Evolutionary conservation across 2,113 vertebrate genomes (phyloP), one percentile per base, ranked within the genome.

Genomic region (Pygoscelis antarcticus): DNA sequence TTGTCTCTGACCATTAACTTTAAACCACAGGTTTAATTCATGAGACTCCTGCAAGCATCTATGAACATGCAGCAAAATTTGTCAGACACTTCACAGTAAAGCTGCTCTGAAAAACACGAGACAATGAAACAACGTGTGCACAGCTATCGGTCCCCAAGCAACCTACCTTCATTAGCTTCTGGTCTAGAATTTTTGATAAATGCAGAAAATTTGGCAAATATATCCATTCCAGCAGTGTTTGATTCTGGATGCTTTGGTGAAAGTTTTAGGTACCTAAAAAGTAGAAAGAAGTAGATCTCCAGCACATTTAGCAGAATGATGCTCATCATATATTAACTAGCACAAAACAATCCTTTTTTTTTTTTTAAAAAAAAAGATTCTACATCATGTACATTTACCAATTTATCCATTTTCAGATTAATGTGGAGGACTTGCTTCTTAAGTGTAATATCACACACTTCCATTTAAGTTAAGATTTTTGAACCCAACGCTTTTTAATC

Each of bases 141-240:
- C n/a, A 40, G 32, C 82, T 22, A 2, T 12, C 2, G 9, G 7
- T 10, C 51, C 70, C 61, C n/a, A 42, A 2, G 32, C 7, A 16
- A 87, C 95, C 30, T 98, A 99, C 99, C 99, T 98, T 99, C 99
- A 68, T 99, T 99, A 94, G 98, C 98, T 93, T 99, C 99, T 74
- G 99, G 99, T 89, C 99, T 99, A 16, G 99, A 99, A 95, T 99
- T 99, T 97, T 99, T 99, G 94, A 99, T 99, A 93, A 97, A 99
- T 4, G 99, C 99, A 62, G 99, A 99, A 95, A 99, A 99, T 97
- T 99, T 99, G 97, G 99, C 99, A 96, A 99, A 99, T 93, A 99
- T 99, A 95, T 99, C 99, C 99, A 99, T 99, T 55, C 99, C 99
- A 84, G 99, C 98, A 38, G 99, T 99, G 98, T 99, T 99, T 36